Evolutionary conservation across 2,113 vertebrate species (phyloP), one percentile per base, ranked within the genome.

Genomic region (Riparia riparia): DNA sequence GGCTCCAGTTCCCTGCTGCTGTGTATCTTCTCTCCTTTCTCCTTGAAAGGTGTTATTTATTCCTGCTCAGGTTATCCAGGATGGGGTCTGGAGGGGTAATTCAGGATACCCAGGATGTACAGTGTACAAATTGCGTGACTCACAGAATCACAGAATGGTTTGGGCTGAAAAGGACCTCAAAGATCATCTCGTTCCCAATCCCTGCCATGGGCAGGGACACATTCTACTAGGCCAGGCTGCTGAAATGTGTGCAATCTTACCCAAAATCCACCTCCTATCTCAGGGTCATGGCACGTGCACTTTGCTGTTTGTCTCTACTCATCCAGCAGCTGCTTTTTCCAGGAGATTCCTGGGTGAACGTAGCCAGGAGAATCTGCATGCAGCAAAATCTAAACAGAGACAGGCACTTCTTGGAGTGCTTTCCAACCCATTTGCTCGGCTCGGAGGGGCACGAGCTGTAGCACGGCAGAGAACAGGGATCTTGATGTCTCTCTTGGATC

Each of bases 401-500:
- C 28, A 86, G 61, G 77, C 20, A 7, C 54, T n/a, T 71, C 64
- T 28, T 34, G 37, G 32, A 51, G 69, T n/a, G 58, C 69, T 78
- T 47, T 57, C n/a, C 42, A 86, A 56, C 9, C 58, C 19, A 10
- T 86, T 64, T 74, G 37, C 82, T 73, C 41, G 45, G 39, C 82
- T 58, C 1, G 0, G 45, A 86, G 72, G 54, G 56, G 54, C 76
- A 90, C 5, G 0, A 4, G 19, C 49, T 79, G 73, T 83, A 74
- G 83, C 44, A 39, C 31, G 82, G 90, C 68, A 76, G 91, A 92
- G 95, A 89, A 76, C 77, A 50, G 49, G 57, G 82, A 86, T 89
- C 95, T 92, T 92, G 86, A 94, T 83, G 72, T 94, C 90, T 95
- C 73, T 92, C 82, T 94, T 93, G 80, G 12, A 96, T 97, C 86